These are phyloP conservation scores for Onychomys torridus DNA, from an alignment of 2,797 vertebrate species.

Conservation along the genomic window DNA sequence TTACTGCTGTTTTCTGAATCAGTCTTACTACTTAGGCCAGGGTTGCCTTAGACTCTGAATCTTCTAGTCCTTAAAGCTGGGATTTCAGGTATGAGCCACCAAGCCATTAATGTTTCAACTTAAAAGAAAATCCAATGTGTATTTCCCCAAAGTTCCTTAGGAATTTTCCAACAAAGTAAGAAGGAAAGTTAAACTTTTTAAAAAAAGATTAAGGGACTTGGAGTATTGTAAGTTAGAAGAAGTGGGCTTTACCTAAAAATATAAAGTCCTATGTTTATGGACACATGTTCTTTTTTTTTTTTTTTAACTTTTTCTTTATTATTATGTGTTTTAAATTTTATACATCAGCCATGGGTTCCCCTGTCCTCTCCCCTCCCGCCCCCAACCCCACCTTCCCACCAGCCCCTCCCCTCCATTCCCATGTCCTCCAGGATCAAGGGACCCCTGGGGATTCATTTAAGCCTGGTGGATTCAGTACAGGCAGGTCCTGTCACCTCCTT, in stretches of 20 bases:
- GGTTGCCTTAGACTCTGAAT: neutral
- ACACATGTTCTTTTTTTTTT: neutral
- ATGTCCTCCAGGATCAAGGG: too few relatives aligned
- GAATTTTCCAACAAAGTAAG: constrained; percentile 17
- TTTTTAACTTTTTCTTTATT: too few relatives aligned
- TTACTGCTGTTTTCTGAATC: neutral
- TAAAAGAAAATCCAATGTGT: neutral
- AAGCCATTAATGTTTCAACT: constrained; percentile 23
- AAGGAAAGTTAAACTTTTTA: constrained; percentile 18
- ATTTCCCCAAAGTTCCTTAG: neutral
- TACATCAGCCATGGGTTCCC: too few relatives aligned
- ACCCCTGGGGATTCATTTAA: too few relatives aligned
- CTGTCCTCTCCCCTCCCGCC: too few relatives aligned
- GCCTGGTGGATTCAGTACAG: too few relatives aligned
- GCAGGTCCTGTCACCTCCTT: too few relatives aligned
- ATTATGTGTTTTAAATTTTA: too few relatives aligned
- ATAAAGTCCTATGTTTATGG: neutral
- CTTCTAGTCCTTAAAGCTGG: neutral
- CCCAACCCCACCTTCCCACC: too few relatives aligned
- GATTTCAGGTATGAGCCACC: neutral
- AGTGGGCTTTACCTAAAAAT: neutral
- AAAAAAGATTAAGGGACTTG: neutral
- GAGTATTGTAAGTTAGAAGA: neutral
- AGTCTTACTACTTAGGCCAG: neutral
- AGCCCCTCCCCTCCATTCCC: too few relatives aligned